Conservation (phyloP, 2,888 invertebrate genomes). For the Frankliniella intonsa region DNA sequence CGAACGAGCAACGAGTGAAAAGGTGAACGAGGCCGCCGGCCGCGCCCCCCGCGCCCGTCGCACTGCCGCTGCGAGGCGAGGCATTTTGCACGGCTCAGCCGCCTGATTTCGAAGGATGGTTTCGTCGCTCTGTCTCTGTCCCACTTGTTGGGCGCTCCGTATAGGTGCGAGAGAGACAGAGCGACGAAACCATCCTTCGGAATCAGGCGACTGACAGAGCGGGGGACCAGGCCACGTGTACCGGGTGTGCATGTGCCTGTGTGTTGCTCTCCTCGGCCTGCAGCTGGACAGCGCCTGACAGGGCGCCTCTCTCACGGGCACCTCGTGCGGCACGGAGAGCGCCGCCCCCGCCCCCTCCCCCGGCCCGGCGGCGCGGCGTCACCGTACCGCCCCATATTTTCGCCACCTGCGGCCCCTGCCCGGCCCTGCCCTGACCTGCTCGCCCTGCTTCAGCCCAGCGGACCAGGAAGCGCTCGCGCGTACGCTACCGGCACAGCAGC, state of each 20-base stretch:
- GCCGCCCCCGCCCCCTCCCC: neutral
- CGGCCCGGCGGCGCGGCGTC: no score
- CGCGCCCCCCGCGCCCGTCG: neutral
- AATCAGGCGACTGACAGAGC: no score
- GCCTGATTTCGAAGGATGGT: neutral
- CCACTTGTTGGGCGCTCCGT: neutral
- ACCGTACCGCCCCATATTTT: no score
- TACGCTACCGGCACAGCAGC: no score
- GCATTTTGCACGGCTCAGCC: neutral
- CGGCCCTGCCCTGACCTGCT: no score
- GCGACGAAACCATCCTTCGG: neutral
- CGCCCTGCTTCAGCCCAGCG: no score
- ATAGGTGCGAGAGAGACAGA: neutral
- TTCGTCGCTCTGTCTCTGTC: neutral
- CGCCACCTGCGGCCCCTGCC: no score
- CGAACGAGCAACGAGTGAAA: neutral
- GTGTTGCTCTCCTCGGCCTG: no score
- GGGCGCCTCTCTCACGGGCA: no score
- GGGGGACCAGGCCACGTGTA: neutral
- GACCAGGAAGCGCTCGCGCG: no score
- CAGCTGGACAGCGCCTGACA: no score
- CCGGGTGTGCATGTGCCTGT: no score
- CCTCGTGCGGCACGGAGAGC: neutral
- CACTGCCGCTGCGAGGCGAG: neutral
- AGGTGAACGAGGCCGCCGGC: neutral